Evolutionary conservation across 2,113 vertebrate species (phyloP).

Genomic region (Mus pahari): DNA sequence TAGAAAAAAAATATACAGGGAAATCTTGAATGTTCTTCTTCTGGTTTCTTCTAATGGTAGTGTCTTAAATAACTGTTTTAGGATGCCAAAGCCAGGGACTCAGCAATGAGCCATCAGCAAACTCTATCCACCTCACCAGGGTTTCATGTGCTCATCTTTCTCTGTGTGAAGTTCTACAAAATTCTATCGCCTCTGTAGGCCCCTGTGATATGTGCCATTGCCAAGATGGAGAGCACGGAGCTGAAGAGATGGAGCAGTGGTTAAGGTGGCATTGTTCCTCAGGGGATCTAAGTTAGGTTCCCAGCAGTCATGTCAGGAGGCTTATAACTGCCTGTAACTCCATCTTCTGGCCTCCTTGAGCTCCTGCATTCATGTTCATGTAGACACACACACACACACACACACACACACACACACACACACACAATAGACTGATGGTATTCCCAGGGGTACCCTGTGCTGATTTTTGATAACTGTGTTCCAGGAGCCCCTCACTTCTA

Average conservation of each 20-base stretch:
- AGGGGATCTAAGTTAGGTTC: not conserved
- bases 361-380: not conserved
- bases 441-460: not conserved
- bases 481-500: no score
- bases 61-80: not conserved
- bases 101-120: not conserved
- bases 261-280: no score
- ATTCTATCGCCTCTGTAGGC: not conserved
- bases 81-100: not conserved
- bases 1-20: not conserved
- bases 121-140: not conserved
- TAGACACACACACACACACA: not conserved
- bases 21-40: not conserved
- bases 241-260: not conserved
- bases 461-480: not conserved
- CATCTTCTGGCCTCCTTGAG: not conserved
- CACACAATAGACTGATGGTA: not conserved
- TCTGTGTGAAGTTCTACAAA: not conserved
- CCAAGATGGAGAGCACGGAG: not conserved
- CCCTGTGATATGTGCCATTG: not conserved
- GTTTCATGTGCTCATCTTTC: not conserved
- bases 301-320: not conserved
- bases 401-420: not conserved
- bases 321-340: not conserved
- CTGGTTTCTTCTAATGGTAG: not conserved